Base-by-base conservation (phyloP, 2,888 invertebrate genomes). In the Ormyrus thymus region DNA sequence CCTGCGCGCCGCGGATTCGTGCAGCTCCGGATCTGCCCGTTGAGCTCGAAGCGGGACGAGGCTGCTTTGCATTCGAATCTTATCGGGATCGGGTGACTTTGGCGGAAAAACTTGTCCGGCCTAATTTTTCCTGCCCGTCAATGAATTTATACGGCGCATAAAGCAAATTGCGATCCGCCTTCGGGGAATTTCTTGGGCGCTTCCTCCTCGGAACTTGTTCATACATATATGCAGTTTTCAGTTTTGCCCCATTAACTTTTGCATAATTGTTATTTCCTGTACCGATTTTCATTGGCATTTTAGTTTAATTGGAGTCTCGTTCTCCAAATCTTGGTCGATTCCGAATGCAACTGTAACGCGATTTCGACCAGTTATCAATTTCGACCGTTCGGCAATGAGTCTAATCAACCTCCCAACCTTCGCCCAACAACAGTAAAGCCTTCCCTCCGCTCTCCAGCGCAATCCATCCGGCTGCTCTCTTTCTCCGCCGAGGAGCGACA, bases 101-200 rank as follows among this genome's bases (percentile, higher is more conserved):
- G 4, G 29, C 29, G 29, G 53, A 61, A 71, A 71, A 71, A 71
- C 43, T 61, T 10, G 61, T 29, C 29, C 29, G 29, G 29, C 3
- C 29, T 13, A 13, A 46, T 46, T 46, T 62, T 62, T 72, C 62
- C 15, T 29, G 6, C 8, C 13, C 61, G 61, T 43, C 29, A 71
- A 71, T 71, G 71, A 71, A 71, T 71, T 71, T 71, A 71, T 61
- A 61, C 61, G 48, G 59, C 61, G 43, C 51, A 59, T 9, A 13
- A 61, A 50, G 71, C 50, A 51, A 51, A 71, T 71, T 59, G 50
- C 59, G 61, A 59, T 48, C 45, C 6, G 29, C 70, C 70, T 29
- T 50, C 55, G 11, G 11, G 50, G 70, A n/a, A 59, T 59, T 59
- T 50, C 59, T n/a, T 7, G 5, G 8, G 15, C n/a, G 8, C 29